phyloP scores from a whole-genome alignment of 2,797 vertebrate genomes.

The Lophius americanus region DNA sequence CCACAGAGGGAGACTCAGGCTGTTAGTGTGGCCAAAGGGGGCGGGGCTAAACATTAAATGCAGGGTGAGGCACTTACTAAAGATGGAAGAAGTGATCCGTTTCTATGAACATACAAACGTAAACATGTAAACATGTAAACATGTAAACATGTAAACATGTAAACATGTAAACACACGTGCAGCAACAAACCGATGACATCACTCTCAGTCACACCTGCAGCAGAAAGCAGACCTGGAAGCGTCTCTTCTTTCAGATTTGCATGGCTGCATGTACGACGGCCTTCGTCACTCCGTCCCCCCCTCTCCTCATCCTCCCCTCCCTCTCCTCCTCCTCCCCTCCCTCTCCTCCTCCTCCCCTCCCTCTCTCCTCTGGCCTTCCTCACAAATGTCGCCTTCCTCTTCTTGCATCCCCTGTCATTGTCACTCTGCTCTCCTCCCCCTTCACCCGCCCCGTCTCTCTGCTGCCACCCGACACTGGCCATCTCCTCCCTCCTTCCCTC shows the following conservation, averaged over 20 bases:
- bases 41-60: background rate
- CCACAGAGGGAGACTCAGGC: background rate
- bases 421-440: conserved; percentile 8
- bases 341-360: background rate
- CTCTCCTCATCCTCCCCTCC: background rate
- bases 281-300: conserved; percentile 18
- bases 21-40: too few relatives aligned
- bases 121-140: too few relatives aligned
- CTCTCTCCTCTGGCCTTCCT: background rate
- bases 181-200: conserved; percentile 39
- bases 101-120: conserved; percentile 27
- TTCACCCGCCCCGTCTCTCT: conserved; percentile 27
- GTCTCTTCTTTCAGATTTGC: conserved; percentile 23
- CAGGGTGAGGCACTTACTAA: background rate
- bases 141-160: background rate
- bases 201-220: conserved; percentile 8
- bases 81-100: conserved; percentile 17
- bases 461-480: background rate
- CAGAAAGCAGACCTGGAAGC: too few relatives aligned
- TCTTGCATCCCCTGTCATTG: background rate
- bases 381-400: background rate
- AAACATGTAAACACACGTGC: conserved; percentile 8
- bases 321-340: too few relatives aligned
- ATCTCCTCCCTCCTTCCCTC: conserved; percentile 14
- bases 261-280: conserved; percentile 35